Base-by-base conservation (phyloP, 2,888 invertebrate genomes). In the Chironomus tentans region DNA sequence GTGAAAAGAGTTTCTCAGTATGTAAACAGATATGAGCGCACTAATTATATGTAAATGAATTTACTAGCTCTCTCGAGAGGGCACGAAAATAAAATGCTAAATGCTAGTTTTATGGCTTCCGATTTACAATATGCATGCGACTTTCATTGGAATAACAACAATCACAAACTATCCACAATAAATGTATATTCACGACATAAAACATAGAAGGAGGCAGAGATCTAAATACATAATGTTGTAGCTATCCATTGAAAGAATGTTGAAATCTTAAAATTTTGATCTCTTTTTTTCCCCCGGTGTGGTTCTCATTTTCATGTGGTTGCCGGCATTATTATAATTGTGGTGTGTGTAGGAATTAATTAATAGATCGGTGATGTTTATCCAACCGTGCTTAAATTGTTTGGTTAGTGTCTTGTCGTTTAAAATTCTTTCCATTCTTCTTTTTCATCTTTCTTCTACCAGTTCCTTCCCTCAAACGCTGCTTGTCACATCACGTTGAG, bases 321-420 rank as follows among this genome's bases (percentile, higher is more conserved):
- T 18, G 38, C 68, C 68, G 18, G 38, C n/a, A 28, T 38, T 18
- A 38, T 24, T 21, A 24, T 65, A 38, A 15, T 68, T 28, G 68
- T 28, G 68, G 68, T 22, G 62, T 62, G 73, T 73, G 73, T 73
- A 65, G 73, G 73, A 62, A 62, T 73, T 73, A 73, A 73, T 73
- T 73, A 73, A 65, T 73, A 73, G 73, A 62, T 38, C 46, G 47
- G 46, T 62, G 72, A 70, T 70, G 71, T 71, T 71, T 71, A 56
- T 71, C 61, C 71, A 71, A 71, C 56, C 71, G 61, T 47, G 71
- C 56, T 56, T 28, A 61, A 71, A 71, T 61, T 61, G 56, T 71
- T 71, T 46, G 21, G n/a, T 28, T 69, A 24, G 46, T 70, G 21
- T 46, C 21, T 70, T 15, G 18, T 47, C 46, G 13, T n/a, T 68